phyloP scores from a whole-genome alignment of 2,797 vertebrate species.

The Anabacerthia variegaticeps region DNA sequence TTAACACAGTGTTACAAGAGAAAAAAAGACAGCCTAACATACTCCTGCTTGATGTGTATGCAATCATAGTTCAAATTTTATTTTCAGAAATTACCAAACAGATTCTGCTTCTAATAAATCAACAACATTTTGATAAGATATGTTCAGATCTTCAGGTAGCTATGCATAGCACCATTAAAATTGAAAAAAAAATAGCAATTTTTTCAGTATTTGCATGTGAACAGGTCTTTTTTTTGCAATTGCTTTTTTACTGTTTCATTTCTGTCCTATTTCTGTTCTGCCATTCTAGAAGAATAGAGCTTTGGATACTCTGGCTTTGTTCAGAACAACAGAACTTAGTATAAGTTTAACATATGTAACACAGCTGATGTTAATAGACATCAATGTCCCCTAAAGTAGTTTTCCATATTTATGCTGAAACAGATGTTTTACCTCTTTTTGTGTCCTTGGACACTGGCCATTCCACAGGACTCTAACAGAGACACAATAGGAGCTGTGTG shows the following conservation, averaged over 20 bases:
- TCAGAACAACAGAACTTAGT: background rate
- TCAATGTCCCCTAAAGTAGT: slow-evolving; percentile 24
- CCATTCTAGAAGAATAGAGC: slow-evolving; percentile 15
- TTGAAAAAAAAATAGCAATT: background rate
- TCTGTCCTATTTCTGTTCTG: background rate
- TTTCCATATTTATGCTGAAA: slow-evolving; percentile 63
- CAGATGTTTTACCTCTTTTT: slow-evolving; percentile 34
- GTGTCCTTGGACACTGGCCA: slow-evolving; percentile 46
- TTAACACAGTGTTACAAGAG: background rate
- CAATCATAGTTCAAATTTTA: background rate
- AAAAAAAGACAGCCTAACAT: background rate
- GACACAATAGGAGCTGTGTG: background rate
- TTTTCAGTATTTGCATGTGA: background rate
- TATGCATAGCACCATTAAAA: background rate
- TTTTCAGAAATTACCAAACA: background rate
- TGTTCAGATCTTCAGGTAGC: background rate
- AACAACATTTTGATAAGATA: background rate
- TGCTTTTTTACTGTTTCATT: background rate
- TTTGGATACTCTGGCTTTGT: slow-evolving; percentile 1
- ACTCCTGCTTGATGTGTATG: background rate
- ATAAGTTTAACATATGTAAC: slow-evolving; percentile 41
- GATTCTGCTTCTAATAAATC: background rate
- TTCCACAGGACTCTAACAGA: slow-evolving; percentile 12
- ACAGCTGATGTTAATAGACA: slow-evolving; percentile 56
- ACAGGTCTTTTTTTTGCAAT: background rate